Evolutionary conservation across 2,113 vertebrate genomes (phyloP).

Genomic region (Sceloporus undulatus): DNA sequence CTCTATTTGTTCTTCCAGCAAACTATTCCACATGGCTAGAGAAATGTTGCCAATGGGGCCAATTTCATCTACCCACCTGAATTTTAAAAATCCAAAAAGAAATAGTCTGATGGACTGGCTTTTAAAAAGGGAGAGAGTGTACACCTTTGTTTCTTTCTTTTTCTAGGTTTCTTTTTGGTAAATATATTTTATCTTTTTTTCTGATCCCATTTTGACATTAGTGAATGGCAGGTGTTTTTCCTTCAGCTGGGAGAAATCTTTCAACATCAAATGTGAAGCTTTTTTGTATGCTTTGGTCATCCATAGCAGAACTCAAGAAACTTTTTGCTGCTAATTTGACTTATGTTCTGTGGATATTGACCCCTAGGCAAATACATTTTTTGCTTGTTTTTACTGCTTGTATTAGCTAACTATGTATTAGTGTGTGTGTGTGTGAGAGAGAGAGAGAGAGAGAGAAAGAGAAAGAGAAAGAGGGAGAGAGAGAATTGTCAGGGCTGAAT

Average conservation of each 20-base stretch:
- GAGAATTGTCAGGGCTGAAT: too few species aligned
- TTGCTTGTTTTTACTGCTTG: slow-evolving; percentile 24
- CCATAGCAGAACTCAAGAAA: neutral
- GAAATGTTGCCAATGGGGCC: slow-evolving; percentile 15
- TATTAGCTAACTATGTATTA: neutral
- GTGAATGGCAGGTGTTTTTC: neutral
- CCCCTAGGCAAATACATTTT: neutral
- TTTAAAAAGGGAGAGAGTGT: too few species aligned
- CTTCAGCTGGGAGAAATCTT: neutral
- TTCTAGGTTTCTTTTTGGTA: too few species aligned
- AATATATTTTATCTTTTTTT: too few species aligned
- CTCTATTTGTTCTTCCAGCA: slow-evolving; percentile 35
- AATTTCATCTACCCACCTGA: slow-evolving; percentile 10
- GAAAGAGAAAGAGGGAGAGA: too few species aligned
- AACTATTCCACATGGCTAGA: neutral
- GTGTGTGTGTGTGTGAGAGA: too few species aligned
- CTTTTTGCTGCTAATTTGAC: neutral
- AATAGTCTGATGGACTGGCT: neutral
- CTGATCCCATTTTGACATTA: slow-evolving; percentile 23
- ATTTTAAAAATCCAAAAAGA: neutral
- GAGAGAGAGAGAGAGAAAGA: too few species aligned
- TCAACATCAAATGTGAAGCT: neutral
- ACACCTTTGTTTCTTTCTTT: neutral
- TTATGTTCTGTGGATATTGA: neutral
- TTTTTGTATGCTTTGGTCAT: neutral